Conservation (phyloP, 1,140 invertebrate species). For the Pomacea maculata region DNA sequence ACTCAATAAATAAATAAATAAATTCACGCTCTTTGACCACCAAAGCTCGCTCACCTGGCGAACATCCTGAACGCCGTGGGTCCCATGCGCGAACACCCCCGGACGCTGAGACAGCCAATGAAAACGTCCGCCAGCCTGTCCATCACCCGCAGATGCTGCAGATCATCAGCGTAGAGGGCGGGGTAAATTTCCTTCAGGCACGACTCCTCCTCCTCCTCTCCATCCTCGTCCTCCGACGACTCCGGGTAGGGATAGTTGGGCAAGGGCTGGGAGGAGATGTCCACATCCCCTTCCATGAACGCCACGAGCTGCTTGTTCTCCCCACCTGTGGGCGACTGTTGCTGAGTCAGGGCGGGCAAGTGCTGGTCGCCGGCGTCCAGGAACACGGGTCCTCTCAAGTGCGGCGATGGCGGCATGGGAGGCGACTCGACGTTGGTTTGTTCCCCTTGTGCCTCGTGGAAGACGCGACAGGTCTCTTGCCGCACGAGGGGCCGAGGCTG, state of each 20-base stretch:
- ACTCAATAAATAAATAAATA: too few relatives aligned
- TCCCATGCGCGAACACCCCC: slow-evolving; percentile 51
- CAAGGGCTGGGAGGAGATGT: slow-evolving; percentile 1
- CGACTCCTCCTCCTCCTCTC: slow-evolving; percentile 41
- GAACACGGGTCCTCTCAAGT: not conserved
- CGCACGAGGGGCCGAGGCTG: slow-evolving; percentile 1
- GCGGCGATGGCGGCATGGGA: not conserved
- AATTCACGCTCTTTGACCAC: too few relatives aligned
- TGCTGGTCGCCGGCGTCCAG: slow-evolving; percentile 1
- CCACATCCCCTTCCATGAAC: slow-evolving; percentile 18
- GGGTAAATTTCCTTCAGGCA: slow-evolving; percentile 59
- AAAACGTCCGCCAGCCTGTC: slow-evolving; percentile 57
- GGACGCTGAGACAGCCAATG: slow-evolving; percentile 46
- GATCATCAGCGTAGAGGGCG: slow-evolving; percentile 42
- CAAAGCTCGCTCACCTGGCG: slow-evolving; percentile 47
- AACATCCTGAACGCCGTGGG: slow-evolving; percentile 60
- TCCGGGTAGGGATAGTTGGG: slow-evolving; percentile 13
- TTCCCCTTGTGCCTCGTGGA: slow-evolving; percentile 30
- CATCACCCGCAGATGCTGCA: slow-evolving; percentile 42
- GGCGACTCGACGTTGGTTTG: slow-evolving; percentile 14
- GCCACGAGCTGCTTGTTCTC: not conserved
- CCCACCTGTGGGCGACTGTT: not conserved
- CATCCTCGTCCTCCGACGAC: slow-evolving; percentile 29
- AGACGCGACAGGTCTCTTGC: slow-evolving; percentile 22
- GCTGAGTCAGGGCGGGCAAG: not conserved